Evolutionary conservation across 2,888 invertebrate species (phyloP), one percentile per base, ranked within the genome.

Genomic region (Dynastes tityus): DNA sequence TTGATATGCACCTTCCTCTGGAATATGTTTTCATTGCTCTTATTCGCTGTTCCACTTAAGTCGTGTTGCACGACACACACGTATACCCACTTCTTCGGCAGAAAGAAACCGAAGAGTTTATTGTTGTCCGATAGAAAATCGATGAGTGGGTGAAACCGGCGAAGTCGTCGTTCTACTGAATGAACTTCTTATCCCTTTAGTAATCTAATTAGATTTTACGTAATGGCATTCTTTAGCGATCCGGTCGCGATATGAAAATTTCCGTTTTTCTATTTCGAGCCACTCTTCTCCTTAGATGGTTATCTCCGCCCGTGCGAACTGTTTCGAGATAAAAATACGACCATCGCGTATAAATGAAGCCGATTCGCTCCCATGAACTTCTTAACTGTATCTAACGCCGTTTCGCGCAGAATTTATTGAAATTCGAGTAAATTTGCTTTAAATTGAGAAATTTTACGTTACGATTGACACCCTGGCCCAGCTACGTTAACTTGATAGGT

Each of bases 101-200:
- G n/a, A 70, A 53, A 22, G 71, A 61, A 61, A 63, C 27, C 29
- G 27, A 27, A 45, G 73, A 74, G 27, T 74, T 74, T 74, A 74
- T 61, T 74, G 73, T 74, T 74, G 73, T 74, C 73, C 73, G 61
- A 74, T 74, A 45, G 58, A 55, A 74, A 74, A 74, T 74, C 73
- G 61, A 74, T 74, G 73, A 51, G 29, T 22, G 51, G 51, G 11
- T 68, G 29, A 74, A 74, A 45, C 73, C 73, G 2, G 40, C 13
- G 63, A 4, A 13, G n/a, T 49, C 9, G 45, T 74, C 73, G 73
- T 74, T 58, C 58, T 27, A 45, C 40, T 74, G 73, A 74, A 74
- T 74, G 73, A 74, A 74, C 45, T 74, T 29, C 73, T 74, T 74
- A 74, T 74, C 73, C 45, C n/a, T 45, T 61, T 63, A 63, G 73